Evolutionary conservation across 30 jellyfish, hydroid and myxozoan species (phyloP).

Genomic region (Pseudorhiza aurosa): DNA sequence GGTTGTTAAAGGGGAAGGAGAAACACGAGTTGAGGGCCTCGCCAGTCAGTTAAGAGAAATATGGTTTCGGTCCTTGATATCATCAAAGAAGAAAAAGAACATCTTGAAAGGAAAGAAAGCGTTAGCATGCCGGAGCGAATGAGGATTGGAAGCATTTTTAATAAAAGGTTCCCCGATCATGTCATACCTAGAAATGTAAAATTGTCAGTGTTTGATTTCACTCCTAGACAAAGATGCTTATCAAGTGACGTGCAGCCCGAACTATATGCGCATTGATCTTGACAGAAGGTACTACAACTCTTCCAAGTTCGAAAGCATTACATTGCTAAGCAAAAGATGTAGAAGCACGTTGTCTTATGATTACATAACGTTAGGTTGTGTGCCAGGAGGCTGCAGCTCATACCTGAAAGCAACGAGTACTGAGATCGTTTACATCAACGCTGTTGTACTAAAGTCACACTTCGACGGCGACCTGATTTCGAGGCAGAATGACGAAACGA

Average conservation of each 20-base stretch:
- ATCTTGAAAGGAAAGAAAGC: too few relatives aligned
- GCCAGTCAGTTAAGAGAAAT: too few relatives aligned
- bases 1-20: too few relatives aligned
- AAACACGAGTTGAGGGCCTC: too few relatives aligned
- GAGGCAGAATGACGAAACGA: background rate
- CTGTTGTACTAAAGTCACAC: background rate
- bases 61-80: too few relatives aligned
- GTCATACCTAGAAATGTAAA: too few relatives aligned
- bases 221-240: background rate
- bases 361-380: background rate
- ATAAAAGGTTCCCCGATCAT: too few relatives aligned
- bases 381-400: background rate
- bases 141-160: too few relatives aligned
- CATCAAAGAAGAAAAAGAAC: too few relatives aligned
- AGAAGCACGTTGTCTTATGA: background rate
- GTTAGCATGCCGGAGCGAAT: too few relatives aligned
- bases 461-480: background rate
- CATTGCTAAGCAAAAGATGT: background rate
- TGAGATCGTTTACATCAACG: background rate
- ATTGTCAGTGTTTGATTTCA: background rate
- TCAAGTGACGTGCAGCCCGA: slow-evolving; percentile 1
- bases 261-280: slow-evolving; percentile 15
- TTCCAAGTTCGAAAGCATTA: background rate
- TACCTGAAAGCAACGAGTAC: background rate
- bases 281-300: slow-evolving; percentile 19